Base-by-base conservation (phyloP, 2,888 invertebrate genomes). In the Lordiphosa andalusiaca region DNA sequence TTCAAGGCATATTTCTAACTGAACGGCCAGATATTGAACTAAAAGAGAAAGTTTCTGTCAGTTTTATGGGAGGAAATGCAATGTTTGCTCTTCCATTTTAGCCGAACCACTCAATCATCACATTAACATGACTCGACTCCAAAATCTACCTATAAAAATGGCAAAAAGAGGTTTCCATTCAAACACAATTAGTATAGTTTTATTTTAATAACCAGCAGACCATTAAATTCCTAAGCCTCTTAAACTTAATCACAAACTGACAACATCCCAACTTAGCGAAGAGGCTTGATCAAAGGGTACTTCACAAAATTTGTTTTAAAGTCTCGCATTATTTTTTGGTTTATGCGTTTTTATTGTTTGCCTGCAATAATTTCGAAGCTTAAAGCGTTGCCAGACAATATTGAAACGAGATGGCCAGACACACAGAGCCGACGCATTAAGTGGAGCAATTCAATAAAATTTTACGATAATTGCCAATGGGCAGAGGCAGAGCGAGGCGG, bases 401-500 rank as follows among this genome's bases (percentile, higher is more conserved):
- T 21, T 37, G 33, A 50, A 55, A 42, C 19, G 16, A 47, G n/a
- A 21, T 36, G 25, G 21, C 35, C 37, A 38, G 42, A 41, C 54
- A n/a, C 56, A 41, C 52, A 41, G 41, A 64, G 42, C 56, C 49
- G 65, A 51, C 66, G 65, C 68, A 84, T 74, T 82, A 83, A 76
- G 75, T 82, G 83, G 84, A 84, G 80, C 71, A 71, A 69, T 50
- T 51, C 57, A 63, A 57, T 86, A 81, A 86, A 85, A 83, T 86
- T 85, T 85, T 76, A 85, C 70, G 84, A 74, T 85, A 85, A 85
- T 86, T 85, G 86, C 74, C 73, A 69, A 56, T 61, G 64, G 82
- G n/a, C n/a, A n/a, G 68, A 55, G 53, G 44, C 50, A 61, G 47
- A 12, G 23, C 40, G 25, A 19, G n/a, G 33, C 25, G 21, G n/a